Evolutionary conservation across 2,797 vertebrate species (phyloP).

Genomic region (Chelonia mydas): DNA sequence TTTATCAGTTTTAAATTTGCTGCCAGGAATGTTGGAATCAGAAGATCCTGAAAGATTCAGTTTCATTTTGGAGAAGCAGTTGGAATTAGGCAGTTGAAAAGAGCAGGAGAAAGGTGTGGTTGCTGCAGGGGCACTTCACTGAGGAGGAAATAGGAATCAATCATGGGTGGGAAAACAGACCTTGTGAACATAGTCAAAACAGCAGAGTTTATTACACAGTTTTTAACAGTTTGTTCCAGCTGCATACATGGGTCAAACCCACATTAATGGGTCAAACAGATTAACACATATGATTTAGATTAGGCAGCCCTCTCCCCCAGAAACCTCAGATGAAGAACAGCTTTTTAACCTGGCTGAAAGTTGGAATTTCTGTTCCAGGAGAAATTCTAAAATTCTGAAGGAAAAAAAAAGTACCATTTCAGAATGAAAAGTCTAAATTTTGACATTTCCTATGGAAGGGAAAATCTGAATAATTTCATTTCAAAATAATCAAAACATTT

Average conservation of each 20-base stretch:
- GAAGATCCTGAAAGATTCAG: not conserved
- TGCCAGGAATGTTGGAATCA: not conserved
- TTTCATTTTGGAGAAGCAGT: not conserved
- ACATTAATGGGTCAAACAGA: not conserved
- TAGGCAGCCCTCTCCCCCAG: too few relatives aligned
- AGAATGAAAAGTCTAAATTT: too few relatives aligned
- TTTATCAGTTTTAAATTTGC: not conserved
- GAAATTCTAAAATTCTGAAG: too few relatives aligned
- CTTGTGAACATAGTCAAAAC: not conserved
- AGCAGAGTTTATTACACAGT: not conserved
- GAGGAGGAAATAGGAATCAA: not conserved
- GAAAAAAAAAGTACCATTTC: too few relatives aligned
- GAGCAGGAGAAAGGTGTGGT: not conserved
- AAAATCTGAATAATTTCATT: too few relatives aligned
- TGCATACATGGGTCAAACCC: not conserved
- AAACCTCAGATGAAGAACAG: too few relatives aligned
- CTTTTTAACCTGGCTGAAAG: too few relatives aligned
- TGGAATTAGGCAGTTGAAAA: not conserved
- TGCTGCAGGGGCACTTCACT: not conserved
- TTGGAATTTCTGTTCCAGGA: too few relatives aligned
- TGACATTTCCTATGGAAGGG: too few relatives aligned
- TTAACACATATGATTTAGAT: too few relatives aligned
- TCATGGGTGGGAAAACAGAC: not conserved
- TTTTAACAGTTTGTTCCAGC: not conserved
- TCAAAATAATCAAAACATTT: too few relatives aligned